These are phyloP conservation scores for Tarsius wallacei DNA, from an alignment of 2,797 vertebrate species.

Conservation along the genomic window DNA sequence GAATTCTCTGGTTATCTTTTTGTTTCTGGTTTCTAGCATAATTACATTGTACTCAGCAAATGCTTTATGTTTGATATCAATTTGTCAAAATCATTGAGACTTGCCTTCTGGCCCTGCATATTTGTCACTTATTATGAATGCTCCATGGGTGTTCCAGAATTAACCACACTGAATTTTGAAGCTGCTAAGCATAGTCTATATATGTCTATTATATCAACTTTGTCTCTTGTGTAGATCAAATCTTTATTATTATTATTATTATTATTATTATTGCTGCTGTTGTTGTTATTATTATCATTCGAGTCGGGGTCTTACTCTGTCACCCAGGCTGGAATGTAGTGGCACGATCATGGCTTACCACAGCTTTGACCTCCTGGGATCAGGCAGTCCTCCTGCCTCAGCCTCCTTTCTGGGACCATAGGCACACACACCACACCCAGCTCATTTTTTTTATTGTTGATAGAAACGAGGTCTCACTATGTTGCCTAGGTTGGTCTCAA, in stretches of 20 bases:
- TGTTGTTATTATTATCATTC: too few species aligned
- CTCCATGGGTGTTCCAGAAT: neutral
- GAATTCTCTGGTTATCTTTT: slow-evolving; percentile 29
- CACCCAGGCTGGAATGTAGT: too few species aligned
- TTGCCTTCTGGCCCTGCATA: neutral
- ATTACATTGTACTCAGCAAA: neutral
- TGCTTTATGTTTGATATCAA: neutral
- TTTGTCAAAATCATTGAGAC: slow-evolving; percentile 22
- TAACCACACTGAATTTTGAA: neutral
- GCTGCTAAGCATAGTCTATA: neutral
- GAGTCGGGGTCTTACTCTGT: too few species aligned
- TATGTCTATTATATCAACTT: neutral
- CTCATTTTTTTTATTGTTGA: too few species aligned
- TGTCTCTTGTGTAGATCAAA: neutral
- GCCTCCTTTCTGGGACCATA: too few species aligned
- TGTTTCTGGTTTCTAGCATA: neutral
- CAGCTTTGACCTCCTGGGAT: too few species aligned
- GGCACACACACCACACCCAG: too few species aligned
- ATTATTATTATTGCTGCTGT: too few species aligned
- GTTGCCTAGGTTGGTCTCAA: too few species aligned
- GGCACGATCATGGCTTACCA: too few species aligned
- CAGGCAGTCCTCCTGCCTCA: too few species aligned
- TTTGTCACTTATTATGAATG: neutral
- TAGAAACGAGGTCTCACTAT: too few species aligned
- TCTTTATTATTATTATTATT: neutral